Conservation (phyloP, 2,797 vertebrate species). For the Malurus splendens region DNA sequence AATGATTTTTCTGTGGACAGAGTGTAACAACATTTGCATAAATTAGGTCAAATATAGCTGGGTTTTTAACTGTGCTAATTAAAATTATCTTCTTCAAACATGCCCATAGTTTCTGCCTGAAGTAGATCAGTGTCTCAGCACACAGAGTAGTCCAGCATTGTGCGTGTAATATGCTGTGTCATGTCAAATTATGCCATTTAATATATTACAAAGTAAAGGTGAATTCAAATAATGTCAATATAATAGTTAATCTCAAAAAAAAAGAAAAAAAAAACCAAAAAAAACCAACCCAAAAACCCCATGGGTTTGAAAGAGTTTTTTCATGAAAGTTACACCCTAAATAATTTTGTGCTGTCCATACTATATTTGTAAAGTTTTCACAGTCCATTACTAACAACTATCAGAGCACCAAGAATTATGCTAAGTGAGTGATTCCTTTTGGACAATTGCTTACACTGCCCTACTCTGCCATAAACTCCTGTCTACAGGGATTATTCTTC, state of each 20-base stretch:
- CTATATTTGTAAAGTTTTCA: background rate
- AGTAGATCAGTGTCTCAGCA: background rate
- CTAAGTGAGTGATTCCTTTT: background rate
- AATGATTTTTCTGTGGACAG: background rate
- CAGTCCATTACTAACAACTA: background rate
- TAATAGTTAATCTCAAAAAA: background rate
- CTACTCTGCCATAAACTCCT: accelerated
- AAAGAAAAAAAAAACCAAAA: background rate
- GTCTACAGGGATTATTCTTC: background rate
- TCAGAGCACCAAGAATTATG: background rate
- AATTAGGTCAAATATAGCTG: background rate
- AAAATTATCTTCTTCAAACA: background rate
- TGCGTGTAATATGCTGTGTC: accelerated
- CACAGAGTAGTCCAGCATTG: background rate
- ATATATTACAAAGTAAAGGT: background rate
- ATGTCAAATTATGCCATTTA: background rate
- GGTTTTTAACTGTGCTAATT: background rate
- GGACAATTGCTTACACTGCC: background rate
- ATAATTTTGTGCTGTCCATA: background rate
- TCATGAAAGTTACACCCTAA: background rate
- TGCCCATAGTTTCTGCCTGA: background rate
- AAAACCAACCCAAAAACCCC: background rate
- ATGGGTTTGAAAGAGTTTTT: background rate
- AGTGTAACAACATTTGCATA: background rate
- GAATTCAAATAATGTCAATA: background rate